Evolutionary conservation across 2,113 vertebrate genomes (phyloP), one percentile per base, ranked within the genome.

Genomic region (Suricata suricatta): DNA sequence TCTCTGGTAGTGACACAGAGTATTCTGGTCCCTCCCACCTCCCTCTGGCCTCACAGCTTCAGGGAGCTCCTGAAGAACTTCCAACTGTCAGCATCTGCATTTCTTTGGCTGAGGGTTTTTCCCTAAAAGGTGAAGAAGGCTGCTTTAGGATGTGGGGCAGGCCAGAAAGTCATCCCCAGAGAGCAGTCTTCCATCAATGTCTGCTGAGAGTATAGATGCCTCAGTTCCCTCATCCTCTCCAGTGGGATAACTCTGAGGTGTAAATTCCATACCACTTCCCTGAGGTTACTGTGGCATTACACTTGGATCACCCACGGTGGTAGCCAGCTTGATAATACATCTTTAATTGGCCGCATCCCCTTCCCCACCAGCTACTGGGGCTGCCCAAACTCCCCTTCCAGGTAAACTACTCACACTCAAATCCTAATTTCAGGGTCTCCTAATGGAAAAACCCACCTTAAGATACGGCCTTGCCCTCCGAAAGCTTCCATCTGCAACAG

Each of bases 1-100:
- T 98, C 98, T 31, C 96, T 0, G 0, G 95, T 90, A 64, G 98
- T 98, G 52, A 98, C n/a, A 10, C 95, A 0, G 0, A 7, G 25
- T 44, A 16, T 29, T 19, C 79, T 91, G 60, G 54, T 5, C 76
- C n/a, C 1, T 0, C n/a, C 21, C 7, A 11, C 50, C 38, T 80
- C 66, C 10, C 9, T 54, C 74, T 8, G 66, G 81, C 64, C 64
- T 54, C 44, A 44, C 5, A 64, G 66, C 29, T 54, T 52, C 72
- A 69, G 38, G 41, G 64, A 33, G 50, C 41, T 64, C n/a, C 19
- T 15, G 8, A 72, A 81, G 66, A 38, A 29, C 29, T 66, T 44
- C 23, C n/a, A 64, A 15, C 21, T 29, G 27, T 21, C n/a, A 80
- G 16, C 47, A 27, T 60, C 33, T n/a, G 27, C 47, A 63, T 63